Percentiles rank a stretch among this genome's conserved stretches.
Evolutionary conservation across 2,797 vertebrate genomes (phyloP).

Genomic region (Muscicapa comitata): DNA sequence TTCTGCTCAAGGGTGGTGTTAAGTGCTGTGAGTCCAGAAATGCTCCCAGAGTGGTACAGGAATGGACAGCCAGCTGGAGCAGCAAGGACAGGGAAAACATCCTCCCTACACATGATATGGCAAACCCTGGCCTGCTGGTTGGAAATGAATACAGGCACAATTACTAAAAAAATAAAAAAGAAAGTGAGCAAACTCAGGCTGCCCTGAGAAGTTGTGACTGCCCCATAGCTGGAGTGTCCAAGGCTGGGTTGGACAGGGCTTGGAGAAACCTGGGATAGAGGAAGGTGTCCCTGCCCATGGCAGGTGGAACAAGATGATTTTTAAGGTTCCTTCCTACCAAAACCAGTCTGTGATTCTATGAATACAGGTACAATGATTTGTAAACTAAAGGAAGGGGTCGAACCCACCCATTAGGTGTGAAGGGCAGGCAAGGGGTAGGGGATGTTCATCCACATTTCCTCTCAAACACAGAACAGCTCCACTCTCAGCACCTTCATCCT

Average conservation of each 20-base stretch:
- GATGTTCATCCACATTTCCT: neutral
- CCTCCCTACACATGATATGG: neutral
- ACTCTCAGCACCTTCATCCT: neutral
- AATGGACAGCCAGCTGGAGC: neutral
- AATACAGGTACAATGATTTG: neutral
- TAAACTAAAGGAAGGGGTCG: neutral
- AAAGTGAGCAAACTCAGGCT: neutral
- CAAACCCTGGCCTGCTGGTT: neutral
- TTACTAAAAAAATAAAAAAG: neutral
- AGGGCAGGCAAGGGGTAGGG: neutral
- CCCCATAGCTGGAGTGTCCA: neutral
- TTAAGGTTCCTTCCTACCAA: neutral
- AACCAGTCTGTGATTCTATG: neutral
- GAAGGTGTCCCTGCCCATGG: neutral
- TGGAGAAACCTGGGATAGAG: neutral
- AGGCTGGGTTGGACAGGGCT: rapidly evolving
- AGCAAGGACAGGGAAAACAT: neutral
- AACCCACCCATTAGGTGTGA: neutral
- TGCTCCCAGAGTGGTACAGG: neutral
- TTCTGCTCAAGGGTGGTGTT: neutral
- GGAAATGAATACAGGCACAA: neutral
- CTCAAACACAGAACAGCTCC: neutral
- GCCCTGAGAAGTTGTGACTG: neutral
- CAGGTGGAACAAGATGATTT: neutral
- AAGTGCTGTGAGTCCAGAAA: slow-evolving; percentile 19